phyloP scores from a whole-genome alignment of 2,113 vertebrate genomes.

The Leptosomus discolor region DNA sequence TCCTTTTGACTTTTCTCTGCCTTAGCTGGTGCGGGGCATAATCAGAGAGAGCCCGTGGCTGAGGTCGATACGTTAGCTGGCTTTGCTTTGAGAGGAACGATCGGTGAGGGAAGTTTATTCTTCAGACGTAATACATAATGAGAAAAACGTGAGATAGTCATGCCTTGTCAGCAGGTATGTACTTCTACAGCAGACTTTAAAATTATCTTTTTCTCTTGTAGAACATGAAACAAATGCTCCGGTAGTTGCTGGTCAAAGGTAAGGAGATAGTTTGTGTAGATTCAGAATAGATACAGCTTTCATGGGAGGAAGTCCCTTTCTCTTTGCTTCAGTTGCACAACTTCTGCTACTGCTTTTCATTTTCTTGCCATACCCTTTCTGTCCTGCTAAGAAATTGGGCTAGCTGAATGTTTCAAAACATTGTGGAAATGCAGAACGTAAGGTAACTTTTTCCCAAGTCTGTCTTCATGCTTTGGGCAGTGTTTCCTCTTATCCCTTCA shows the following conservation, averaged over 20 bases:
- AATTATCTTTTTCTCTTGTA: conserved; percentile 72
- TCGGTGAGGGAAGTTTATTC: background rate
- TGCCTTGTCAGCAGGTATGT: conserved; percentile 19
- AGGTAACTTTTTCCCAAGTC: background rate
- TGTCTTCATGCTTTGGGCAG: background rate
- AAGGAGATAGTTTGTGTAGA: conserved; percentile 66
- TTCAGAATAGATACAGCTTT: conserved; percentile 39
- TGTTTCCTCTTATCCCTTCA: background rate
- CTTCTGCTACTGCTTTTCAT: background rate
- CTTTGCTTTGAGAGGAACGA: background rate
- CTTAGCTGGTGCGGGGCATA: background rate
- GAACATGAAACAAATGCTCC: conserved; percentile 77
- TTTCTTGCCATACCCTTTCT: background rate
- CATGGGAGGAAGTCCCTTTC: background rate
- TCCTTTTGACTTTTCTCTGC: background rate
- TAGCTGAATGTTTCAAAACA: background rate
- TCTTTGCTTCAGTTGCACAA: background rate
- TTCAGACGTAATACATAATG: background rate
- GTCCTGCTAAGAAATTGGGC: background rate
- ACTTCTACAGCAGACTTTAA: conserved; percentile 34
- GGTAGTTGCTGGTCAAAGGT: conserved; percentile 77
- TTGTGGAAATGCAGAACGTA: background rate
- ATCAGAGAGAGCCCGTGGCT: background rate
- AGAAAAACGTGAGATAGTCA: background rate
- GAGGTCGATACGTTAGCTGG: background rate